phyloP scores from a whole-genome alignment of 2,888 invertebrate species.

The Himalopsyche kuldschensis region DNA sequence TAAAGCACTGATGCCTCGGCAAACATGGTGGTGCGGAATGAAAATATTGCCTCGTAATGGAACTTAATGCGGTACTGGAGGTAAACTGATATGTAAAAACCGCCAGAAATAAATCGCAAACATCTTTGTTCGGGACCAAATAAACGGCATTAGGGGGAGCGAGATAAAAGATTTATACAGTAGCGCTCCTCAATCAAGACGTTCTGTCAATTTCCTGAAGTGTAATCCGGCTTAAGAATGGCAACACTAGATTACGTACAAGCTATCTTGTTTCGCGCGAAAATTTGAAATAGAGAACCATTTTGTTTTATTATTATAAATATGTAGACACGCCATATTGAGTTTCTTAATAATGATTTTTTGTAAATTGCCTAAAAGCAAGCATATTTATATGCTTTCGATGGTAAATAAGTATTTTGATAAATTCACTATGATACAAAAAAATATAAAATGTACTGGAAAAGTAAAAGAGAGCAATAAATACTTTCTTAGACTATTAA shows the following conservation, averaged over 20 bases:
- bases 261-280: conserved; percentile 21
- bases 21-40: neutral
- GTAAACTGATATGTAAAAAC: conserved; percentile 13
- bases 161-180: neutral
- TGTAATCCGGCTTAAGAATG: conserved; percentile 23
- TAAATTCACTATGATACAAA: no score
- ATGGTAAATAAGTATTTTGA: no score
- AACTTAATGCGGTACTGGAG: conserved; percentile 16
- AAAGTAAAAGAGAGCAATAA: no score
- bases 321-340: neutral
- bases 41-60: conserved; percentile 20
- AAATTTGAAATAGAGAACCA: neutral
- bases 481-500: no score
- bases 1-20: neutral
- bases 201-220: conserved; percentile 29
- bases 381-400: neutral
- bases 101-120: neutral
- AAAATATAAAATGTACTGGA: no score
- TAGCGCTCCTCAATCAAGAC: conserved; percentile 8
- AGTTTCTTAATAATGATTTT: neutral
- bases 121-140: neutral
- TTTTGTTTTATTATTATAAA: neutral
- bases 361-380: neutral
- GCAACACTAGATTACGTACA: conserved; percentile 20
- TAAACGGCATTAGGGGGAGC: neutral